These are phyloP conservation scores for Aramus guarauna DNA, from an alignment of 2,113 vertebrate genomes.

Conservation along the genomic window DNA sequence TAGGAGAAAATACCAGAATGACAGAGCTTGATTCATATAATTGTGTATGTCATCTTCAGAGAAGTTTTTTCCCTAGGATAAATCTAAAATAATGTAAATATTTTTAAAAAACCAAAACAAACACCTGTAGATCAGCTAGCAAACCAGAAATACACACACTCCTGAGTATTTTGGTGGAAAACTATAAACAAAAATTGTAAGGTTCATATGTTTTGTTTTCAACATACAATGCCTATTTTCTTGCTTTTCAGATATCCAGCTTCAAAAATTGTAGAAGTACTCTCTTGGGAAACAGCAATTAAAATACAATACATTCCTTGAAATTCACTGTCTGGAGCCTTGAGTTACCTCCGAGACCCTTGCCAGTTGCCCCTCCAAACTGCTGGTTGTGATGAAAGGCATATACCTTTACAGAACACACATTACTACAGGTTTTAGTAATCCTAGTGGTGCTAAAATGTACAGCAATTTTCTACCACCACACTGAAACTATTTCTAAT, in stretches of 20 bases:
- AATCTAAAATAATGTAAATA: background rate
- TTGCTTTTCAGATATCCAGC: background rate
- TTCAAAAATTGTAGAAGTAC: background rate
- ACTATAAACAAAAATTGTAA: background rate
- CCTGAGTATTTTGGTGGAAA: background rate
- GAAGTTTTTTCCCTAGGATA: background rate
- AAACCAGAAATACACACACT: background rate
- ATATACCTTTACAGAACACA: background rate
- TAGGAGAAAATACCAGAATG: background rate
- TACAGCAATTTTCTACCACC: background rate
- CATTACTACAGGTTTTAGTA: background rate
- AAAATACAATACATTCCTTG: background rate
- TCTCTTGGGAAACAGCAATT: background rate
- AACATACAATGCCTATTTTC: background rate
- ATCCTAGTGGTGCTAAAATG: background rate
- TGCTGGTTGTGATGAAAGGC: background rate
- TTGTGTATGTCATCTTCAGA: background rate
- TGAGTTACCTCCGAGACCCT: background rate
- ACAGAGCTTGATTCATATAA: background rate
- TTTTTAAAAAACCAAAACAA: background rate
- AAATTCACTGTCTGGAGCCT: background rate
- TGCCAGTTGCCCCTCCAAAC: background rate
- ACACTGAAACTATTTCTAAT: background rate
- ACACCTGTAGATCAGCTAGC: background rate
- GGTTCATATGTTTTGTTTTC: background rate